These are phyloP conservation scores for Oceanodroma leucorhoa DNA, from an alignment of 2,797 vertebrate genomes.

Conservation along the genomic window DNA sequence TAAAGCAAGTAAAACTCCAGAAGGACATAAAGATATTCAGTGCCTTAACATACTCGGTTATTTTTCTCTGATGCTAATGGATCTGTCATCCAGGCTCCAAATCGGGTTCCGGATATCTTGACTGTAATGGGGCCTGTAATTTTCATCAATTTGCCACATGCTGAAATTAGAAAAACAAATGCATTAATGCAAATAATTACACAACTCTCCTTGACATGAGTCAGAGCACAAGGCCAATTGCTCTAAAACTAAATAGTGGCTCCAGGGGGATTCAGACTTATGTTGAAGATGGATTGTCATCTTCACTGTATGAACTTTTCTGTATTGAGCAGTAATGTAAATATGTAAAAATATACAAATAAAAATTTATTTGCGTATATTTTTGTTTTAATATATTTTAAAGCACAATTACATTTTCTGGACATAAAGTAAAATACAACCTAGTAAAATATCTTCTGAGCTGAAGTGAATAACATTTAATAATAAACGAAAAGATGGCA, in stretches of 20 bases:
- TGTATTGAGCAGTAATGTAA: not conserved
- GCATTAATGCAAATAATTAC: not conserved
- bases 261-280: not conserved
- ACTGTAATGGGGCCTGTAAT: conserved; percentile 94
- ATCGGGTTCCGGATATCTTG: conserved; percentile 97
- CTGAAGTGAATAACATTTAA: not conserved
- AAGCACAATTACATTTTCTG: not conserved
- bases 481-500: not conserved
- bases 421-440: not conserved
- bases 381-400: not conserved
- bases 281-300: not conserved
- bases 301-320: not conserved
- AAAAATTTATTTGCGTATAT: not conserved
- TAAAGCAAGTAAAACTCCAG: conserved; percentile 6
- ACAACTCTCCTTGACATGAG: not conserved
- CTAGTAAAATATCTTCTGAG: not conserved
- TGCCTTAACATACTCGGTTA: conserved; percentile 87
- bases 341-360: not conserved
- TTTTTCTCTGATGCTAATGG: conserved; percentile 90
- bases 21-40: not conserved
- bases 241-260: not conserved
- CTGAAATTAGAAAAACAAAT: conserved; percentile 85
- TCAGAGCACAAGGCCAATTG: not conserved
- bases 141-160: conserved; percentile 98
- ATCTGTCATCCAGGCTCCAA: conserved; percentile 99